A percentile compares a stretch with the other conserved stretches of the same genome.
Evolutionary conservation across 2,113 vertebrate species (phyloP).

Genomic region (Trematomus loennbergii): DNA sequence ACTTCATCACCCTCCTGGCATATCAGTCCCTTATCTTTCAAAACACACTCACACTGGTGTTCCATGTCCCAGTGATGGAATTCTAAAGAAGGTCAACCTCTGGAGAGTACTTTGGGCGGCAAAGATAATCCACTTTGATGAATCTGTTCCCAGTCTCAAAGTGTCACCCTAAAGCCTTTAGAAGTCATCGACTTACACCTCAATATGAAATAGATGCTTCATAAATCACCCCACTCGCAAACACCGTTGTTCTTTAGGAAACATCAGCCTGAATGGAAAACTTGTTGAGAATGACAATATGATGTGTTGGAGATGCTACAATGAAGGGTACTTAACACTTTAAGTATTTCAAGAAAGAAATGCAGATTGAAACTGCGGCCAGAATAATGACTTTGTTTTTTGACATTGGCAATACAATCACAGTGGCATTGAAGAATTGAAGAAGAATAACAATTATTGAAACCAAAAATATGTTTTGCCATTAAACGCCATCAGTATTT

Average conservation of each 20-base stretch:
- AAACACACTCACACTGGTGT: conserved; percentile 64
- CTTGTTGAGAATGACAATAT: conserved; percentile 50
- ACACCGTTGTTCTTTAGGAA: conserved; percentile 31
- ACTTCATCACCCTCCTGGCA: conserved; percentile 35
- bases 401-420: not conserved
- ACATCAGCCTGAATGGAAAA: conserved; percentile 41
- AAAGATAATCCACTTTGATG: conserved; percentile 74
- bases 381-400: conserved; percentile 14
- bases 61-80: conserved; percentile 62
- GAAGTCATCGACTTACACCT: conserved; percentile 40
- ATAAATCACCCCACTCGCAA: conserved; percentile 56
- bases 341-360: conserved; percentile 14
- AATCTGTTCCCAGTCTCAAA: conserved; percentile 69
- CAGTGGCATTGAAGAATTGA: not conserved
- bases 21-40: conserved; percentile 71
- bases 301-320: conserved; percentile 31
- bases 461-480: not conserved
- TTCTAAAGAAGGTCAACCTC: conserved; percentile 71
- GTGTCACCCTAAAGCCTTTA: conserved; percentile 54
- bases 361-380: not conserved
- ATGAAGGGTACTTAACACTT: conserved; percentile 9
- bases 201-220: conserved; percentile 59
- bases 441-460: not conserved
- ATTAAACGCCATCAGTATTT: not conserved
- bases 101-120: conserved; percentile 52